Conservation (phyloP, 1,140 invertebrate genomes). For the Hypsibius dujardini region DNA sequence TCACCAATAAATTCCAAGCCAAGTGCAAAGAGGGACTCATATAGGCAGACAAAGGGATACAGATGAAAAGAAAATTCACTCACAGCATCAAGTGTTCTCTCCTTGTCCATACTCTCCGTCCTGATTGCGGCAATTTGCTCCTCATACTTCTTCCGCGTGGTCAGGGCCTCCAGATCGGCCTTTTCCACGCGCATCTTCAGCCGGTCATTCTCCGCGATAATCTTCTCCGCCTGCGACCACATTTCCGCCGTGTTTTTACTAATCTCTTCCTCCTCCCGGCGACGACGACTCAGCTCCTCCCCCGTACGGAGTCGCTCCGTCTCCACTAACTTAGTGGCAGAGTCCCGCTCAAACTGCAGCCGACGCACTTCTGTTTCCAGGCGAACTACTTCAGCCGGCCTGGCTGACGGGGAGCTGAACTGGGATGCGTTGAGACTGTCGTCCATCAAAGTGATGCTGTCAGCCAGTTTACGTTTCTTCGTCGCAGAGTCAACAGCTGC, state of each 20-base stretch:
- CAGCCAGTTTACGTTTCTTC: constrained; percentile 1
- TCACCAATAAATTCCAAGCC: too few relatives aligned
- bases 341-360: not conserved
- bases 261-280: not conserved
- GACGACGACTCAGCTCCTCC: not conserved
- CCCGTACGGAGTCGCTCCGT: not conserved
- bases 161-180: not conserved
- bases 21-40: too few relatives aligned
- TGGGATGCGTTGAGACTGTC: not conserved
- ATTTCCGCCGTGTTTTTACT: not conserved
- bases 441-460: not conserved
- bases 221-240: constrained; percentile 4
- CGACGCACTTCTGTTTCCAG: not conserved
- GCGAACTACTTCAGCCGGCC: not conserved
- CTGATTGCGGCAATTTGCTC: not conserved
- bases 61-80: not conserved
- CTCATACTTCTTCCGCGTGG: not conserved
- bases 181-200: not conserved
- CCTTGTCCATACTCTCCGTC: not conserved
- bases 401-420: not conserved
- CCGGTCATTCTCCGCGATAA: constrained; percentile 4
- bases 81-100: not conserved
- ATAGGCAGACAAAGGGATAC: too few relatives aligned
- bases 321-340: not conserved
- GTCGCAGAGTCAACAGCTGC: not conserved